Base-by-base conservation (phyloP, 2,113 vertebrate species). In the Osmerus eperlanus region DNA sequence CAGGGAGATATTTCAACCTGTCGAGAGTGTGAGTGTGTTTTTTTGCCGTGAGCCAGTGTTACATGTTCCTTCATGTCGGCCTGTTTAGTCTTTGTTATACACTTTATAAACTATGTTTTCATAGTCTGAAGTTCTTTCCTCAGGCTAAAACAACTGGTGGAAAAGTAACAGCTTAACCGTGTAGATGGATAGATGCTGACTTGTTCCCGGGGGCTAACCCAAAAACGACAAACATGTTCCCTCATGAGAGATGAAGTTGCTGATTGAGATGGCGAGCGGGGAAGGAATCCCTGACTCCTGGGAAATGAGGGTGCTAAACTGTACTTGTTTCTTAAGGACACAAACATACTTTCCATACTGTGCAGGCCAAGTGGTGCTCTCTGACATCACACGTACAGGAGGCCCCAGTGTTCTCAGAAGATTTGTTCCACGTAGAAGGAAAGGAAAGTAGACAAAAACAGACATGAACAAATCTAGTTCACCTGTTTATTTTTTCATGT, bases 1-100 rank as follows among this genome's bases (percentile, higher is more conserved):
- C 83, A 68, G 78, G 32, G 51, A 81, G 74, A 81, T 83, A 76
- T 84, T 81, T 79, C 76, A 82, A 71, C 83, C 74, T 71, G 77
- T 83, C 29, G 67, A 66, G 54, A 71, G 69, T n/a, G 28, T 73
- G 77, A 75, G 63, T 55, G 56, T 63, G 5, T 21, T 60, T 71
- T 70, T 67, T 55, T 9, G 58, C 54, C 68, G 54, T 16, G 18
- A 36, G 25, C 76, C 29, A 68, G 63, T 23, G 15, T 65, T 72
- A 64, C 86, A 89, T 78, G 85, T 82, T 83, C 70, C 41, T 82
- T 87, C 86, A 83, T 9, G 79, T 78, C 76, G 78, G 52, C 63
- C 41, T 78, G 79, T 81, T 82, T 78, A 76, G 60, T 75, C 76
- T 86, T 74, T 76, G 74, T 78, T 82, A 76, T 87, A 78, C 32